Evolutionary conservation across 2,113 vertebrate genomes (phyloP).

Genomic region (Lanius ludovicianus): DNA sequence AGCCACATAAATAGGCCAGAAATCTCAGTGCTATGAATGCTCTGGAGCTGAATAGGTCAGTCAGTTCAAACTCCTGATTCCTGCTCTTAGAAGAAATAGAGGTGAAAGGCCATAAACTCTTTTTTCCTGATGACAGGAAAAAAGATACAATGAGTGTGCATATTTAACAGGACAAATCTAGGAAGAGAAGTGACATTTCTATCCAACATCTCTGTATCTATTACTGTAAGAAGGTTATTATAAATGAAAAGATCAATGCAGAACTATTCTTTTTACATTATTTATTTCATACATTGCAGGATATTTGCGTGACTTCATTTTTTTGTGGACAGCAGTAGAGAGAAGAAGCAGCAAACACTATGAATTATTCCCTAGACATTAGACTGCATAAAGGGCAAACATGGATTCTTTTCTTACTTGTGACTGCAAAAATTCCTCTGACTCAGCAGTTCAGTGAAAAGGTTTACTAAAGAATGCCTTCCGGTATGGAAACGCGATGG

Average conservation of each 20-base stretch:
- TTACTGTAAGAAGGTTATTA: background rate
- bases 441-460: background rate
- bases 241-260: background rate
- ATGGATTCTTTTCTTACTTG: background rate
- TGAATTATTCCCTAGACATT: background rate
- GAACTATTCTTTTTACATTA: background rate
- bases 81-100: background rate
- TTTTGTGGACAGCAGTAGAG: background rate
- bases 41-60: background rate
- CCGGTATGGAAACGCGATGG: fast-evolving
- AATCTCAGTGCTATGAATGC: background rate
- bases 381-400: background rate
- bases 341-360: background rate
- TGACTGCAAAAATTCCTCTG: background rate
- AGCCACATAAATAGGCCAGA: background rate
- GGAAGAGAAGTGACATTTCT: background rate
- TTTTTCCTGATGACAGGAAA: background rate
- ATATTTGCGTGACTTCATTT: background rate
- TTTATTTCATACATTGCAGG: background rate
- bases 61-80: background rate
- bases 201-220: background rate
- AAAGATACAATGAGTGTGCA: background rate
- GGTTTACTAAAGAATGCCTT: background rate
- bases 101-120: background rate
- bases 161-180: background rate